phyloP scores from a whole-genome alignment of 2,113 vertebrate species.

The Poecile atricapillus region DNA sequence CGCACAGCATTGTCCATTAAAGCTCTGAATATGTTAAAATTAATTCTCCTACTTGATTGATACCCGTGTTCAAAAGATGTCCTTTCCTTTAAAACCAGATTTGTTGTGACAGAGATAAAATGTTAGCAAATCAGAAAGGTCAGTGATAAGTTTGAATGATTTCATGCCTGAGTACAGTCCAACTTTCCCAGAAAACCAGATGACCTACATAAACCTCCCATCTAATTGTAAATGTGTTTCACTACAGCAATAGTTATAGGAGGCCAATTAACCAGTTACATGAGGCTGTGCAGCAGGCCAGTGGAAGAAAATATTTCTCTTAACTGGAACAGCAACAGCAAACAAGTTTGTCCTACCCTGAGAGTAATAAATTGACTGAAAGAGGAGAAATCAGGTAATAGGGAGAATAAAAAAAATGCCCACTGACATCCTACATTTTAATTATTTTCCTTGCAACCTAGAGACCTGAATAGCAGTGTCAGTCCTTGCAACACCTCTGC shows the following conservation, averaged over 20 bases:
- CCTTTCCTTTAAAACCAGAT: neutral
- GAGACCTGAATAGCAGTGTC: rapidly evolving
- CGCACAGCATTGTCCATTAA: neutral
- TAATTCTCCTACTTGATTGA: neutral
- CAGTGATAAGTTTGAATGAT: neutral
- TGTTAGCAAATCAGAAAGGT: neutral
- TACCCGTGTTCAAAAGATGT: neutral
- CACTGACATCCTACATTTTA: neutral
- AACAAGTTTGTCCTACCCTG: neutral
- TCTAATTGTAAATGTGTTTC: neutral
- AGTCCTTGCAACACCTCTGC: neutral
- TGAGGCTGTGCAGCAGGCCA: neutral
- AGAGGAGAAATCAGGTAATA: neutral
- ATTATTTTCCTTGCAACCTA: neutral
- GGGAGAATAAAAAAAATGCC: neutral
- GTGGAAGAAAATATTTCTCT: neutral
- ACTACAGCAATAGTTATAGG: neutral
- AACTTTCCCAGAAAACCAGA: neutral
- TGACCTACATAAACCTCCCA: neutral
- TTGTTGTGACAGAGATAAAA: neutral
- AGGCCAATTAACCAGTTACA: neutral
- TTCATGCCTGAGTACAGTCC: neutral
- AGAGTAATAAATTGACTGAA: neutral
- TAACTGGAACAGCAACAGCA: neutral
- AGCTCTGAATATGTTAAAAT: neutral